Evolutionary conservation across 2,888 invertebrate genomes (phyloP).

Genomic region (Euplagia quadripunctaria): DNA sequence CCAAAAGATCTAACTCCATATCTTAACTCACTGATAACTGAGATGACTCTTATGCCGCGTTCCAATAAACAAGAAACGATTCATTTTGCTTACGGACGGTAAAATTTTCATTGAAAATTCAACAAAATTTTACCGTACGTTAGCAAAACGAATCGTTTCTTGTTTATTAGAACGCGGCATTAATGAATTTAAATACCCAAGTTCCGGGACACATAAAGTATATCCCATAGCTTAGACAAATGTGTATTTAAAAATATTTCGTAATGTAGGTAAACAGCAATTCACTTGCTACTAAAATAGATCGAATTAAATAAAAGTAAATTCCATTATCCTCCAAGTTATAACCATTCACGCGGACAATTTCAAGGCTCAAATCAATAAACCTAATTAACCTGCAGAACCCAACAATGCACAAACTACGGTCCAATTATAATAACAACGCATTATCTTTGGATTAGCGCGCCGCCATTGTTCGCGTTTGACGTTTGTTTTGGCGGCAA

Average conservation of each 20-base stretch:
- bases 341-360: conserved; percentile 7
- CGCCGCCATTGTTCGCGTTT: conserved; percentile 51
- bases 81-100: too few species aligned
- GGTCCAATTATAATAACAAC: conserved; percentile 54
- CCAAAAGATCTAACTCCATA: too few species aligned
- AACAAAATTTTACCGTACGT: too few species aligned
- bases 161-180: too few species aligned
- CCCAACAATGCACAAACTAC: conserved; percentile 48
- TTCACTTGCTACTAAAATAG: background rate
- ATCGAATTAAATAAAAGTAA: background rate
- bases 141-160: too few species aligned
- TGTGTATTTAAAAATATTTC: background rate
- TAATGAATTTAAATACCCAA: too few species aligned
- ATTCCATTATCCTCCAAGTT: background rate
- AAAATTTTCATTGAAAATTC: too few species aligned
- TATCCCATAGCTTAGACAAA: too few species aligned
- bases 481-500: conserved; percentile 59
- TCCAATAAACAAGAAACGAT: too few species aligned
- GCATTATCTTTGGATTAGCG: conserved; percentile 55
- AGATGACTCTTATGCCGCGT: too few species aligned
- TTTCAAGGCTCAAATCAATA: conserved; percentile 33
- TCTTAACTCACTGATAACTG: too few species aligned
- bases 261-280: background rate
- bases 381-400: conserved; percentile 49
- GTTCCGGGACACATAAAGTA: too few species aligned